Percentiles rank a stretch among this genome's conserved stretches.
phyloP scores from a whole-genome alignment of 2,113 vertebrate genomes.

The Tursiops truncatus region DNA sequence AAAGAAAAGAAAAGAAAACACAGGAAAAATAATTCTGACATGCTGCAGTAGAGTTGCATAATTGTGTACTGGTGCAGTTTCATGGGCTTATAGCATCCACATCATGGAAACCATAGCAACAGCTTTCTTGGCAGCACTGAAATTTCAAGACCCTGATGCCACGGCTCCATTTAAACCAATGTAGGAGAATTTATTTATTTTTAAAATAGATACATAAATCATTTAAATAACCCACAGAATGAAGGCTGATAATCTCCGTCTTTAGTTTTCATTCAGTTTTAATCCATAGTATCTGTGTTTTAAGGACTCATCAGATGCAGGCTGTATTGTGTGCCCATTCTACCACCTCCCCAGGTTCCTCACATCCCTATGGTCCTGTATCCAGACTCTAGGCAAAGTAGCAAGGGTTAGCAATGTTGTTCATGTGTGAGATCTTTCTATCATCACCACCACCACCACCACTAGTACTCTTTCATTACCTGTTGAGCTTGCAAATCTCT shows the following conservation, averaged over 20 bases:
- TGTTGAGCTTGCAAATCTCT: neutral
- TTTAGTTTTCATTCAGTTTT: neutral
- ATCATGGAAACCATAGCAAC: conserved; percentile 70
- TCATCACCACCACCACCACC: neutral
- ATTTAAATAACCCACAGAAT: conserved; percentile 18
- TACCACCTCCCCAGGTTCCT: neutral
- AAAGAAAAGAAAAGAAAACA: conserved; percentile 1
- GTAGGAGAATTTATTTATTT: conserved; percentile 18
- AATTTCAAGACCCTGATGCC: conserved; percentile 43
- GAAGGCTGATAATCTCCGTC: neutral
- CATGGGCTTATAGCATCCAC: conserved; percentile 13
- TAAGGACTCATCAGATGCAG: neutral
- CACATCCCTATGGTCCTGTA: neutral
- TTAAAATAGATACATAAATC: conserved; percentile 39
- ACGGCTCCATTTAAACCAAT: conserved; percentile 37
- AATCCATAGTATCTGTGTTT: neutral
- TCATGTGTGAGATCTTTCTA: neutral
- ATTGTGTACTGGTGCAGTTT: neutral
- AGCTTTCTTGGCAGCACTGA: neutral
- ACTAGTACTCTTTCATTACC: neutral
- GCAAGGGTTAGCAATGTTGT: neutral
- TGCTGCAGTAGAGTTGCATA: conserved; percentile 41
- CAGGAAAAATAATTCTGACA: neutral
- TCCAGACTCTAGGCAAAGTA: neutral
- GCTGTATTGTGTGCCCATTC: neutral